These are phyloP conservation scores for Anoura caudifer DNA, from an alignment of 2,113 vertebrate species.

Conservation along the genomic window DNA sequence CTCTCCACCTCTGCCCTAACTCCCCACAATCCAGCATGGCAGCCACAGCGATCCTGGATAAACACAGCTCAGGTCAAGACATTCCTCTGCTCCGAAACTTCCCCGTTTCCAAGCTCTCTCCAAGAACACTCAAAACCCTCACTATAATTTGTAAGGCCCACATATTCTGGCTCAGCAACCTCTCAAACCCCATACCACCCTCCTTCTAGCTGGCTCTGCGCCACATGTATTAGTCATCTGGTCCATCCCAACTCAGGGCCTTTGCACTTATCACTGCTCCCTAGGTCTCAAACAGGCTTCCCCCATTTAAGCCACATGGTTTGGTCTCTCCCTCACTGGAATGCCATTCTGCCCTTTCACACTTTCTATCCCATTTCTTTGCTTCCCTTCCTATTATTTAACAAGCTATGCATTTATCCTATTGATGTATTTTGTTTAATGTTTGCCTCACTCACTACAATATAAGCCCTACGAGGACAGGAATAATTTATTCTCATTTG, in stretches of 20 bases:
- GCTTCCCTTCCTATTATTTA: slow-evolving; percentile 14
- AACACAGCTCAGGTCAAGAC: neutral
- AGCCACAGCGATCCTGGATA: neutral
- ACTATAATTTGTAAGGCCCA: neutral
- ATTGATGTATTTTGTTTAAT: neutral
- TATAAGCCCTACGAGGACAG: neutral
- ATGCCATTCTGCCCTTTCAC: neutral
- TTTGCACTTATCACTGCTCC: neutral
- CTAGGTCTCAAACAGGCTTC: neutral
- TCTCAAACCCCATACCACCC: neutral
- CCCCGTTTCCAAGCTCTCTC: neutral
- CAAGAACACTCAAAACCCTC: neutral
- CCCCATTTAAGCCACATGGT: neutral
- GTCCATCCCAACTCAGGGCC: neutral
- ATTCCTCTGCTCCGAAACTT: neutral
- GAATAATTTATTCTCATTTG: neutral
- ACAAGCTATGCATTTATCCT: neutral
- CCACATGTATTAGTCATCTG: neutral
- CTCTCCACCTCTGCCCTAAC: neutral
- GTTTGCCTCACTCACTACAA: neutral
- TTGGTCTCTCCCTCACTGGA: neutral
- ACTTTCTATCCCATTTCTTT: neutral
- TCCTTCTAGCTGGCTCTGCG: neutral
- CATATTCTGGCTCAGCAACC: neutral
- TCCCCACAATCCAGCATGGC: neutral